phyloP scores from a whole-genome alignment of 2,888 invertebrate species.

The Eudasyphora cyanicolor region DNA sequence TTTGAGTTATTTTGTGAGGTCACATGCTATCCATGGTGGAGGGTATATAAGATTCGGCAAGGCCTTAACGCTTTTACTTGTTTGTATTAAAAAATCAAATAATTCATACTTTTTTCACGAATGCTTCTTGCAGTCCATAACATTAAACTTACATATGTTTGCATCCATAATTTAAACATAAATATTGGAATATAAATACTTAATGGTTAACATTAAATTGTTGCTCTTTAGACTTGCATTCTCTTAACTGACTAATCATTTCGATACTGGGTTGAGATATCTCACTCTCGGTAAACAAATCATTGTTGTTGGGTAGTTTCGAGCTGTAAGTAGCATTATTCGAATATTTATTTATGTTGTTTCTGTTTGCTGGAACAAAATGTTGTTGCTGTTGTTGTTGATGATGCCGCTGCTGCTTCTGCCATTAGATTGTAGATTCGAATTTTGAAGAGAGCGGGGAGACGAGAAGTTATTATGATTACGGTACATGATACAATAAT shows the following conservation, averaged over 20 bases:
- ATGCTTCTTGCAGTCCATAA: conserved; percentile 41
- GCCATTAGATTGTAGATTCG: neutral
- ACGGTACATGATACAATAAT: too few species aligned
- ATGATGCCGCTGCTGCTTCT: too few species aligned
- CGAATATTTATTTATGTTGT: neutral
- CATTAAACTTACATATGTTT: conserved; percentile 22
- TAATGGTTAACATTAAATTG: conserved; percentile 39
- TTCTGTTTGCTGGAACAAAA: neutral
- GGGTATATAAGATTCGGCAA: too few species aligned
- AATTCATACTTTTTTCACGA: conserved; percentile 36
- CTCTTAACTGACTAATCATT: conserved; percentile 30
- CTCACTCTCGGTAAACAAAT: conserved; percentile 27
- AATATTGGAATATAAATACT: conserved; percentile 21
- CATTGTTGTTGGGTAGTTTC: neutral
- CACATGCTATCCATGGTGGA: too few species aligned
- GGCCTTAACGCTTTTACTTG: too few species aligned
- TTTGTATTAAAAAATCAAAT: conserved; percentile 30
- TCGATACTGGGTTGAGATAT: conserved; percentile 24
- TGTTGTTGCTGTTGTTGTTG: neutral
- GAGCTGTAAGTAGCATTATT: neutral
- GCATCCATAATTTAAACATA: conserved; percentile 24
- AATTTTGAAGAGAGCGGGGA: neutral
- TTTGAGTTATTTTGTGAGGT: too few species aligned
- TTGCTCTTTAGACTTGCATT: conserved; percentile 38
- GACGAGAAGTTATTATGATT: neutral